Evolutionary conservation across 1,140 invertebrate species (phyloP), one percentile per base, ranked within the genome.

Genomic region (Andricus grossulariae): DNA sequence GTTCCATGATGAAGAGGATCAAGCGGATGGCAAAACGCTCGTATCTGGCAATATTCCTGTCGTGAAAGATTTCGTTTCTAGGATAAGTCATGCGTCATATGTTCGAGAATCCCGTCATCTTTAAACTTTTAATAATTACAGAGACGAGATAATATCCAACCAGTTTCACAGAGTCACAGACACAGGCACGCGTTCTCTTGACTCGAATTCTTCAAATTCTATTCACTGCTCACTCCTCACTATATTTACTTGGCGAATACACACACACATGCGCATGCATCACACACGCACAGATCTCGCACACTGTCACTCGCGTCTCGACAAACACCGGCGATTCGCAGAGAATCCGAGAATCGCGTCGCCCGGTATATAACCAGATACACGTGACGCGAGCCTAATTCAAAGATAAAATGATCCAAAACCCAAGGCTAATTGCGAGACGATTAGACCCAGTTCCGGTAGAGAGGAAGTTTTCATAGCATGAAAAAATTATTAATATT

Each of bases 201-300:
- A 81, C 74, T 82, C 73, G 77, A 76, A 83, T 85, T 85, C 84
- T 82, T 75, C 74, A 77, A 79, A 79, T 81, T 76, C 76, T 80
- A 76, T 78, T 78, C 76, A 75, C 55, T 70, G 78, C 71, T 72
- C 76, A 75, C 50, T 54, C 75, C 55, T 72, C 74, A 72, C 78
- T 80, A 77, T 82, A 81, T 83, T 82, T 85, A 76, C 80, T 83
- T 76, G 76, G 73, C 76, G 79, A 80, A 81, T 73, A 77, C 80
- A 81, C 77, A 80, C 74, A 70, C 57, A 71, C 74, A 66, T 73
- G 50, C 72, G 72, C 71, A 72, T 55, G 32, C 50, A 71, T 45
- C 49, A 74, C 55, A 51, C 60, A n/a, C 45, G 19, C 16, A 21
- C 13, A 15, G 60, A 51, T 70, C 50, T 50, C 72, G 66, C 52